A percentile compares a stretch with the other conserved stretches of the same genome.
Evolutionary conservation across 2,888 invertebrate species (phyloP).

Genomic region (Electrophaes corylata): DNA sequence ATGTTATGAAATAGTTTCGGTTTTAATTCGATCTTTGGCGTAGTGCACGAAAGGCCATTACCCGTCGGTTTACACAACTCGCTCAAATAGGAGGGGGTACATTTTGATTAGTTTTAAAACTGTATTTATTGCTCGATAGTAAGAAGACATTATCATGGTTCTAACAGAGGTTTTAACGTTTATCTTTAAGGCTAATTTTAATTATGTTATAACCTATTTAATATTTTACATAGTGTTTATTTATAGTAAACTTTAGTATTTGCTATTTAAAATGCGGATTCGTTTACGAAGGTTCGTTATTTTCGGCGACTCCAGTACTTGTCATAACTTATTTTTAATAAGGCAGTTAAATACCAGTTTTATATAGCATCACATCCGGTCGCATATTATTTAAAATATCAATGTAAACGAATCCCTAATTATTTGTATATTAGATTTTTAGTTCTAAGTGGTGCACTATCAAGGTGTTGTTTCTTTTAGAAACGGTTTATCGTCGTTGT

Average conservation of each 20-base stretch:
- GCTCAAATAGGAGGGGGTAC: slow-evolving; percentile 59
- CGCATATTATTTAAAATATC: slow-evolving; percentile 22
- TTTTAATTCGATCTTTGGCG: neutral
- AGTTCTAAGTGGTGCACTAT: slow-evolving; percentile 75
- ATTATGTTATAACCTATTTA: slow-evolving; percentile 70
- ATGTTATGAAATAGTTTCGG: neutral
- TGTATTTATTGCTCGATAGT: slow-evolving; percentile 62
- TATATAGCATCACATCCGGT: slow-evolving; percentile 41
- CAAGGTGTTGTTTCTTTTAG: slow-evolving; percentile 57
- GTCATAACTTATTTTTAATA: slow-evolving; percentile 6
- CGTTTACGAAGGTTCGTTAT: slow-evolving; percentile 24
- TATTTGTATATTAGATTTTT: slow-evolving; percentile 77
- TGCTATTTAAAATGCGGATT: slow-evolving; percentile 27
- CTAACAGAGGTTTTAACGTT: slow-evolving; percentile 59
- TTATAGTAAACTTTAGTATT: slow-evolving; percentile 48
- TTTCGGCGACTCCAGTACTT: slow-evolving; percentile 12
- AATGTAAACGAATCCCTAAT: slow-evolving; percentile 58
- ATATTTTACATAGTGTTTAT: slow-evolving; percentile 74
- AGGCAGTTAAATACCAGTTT: slow-evolving; percentile 16
- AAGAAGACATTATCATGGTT: slow-evolving; percentile 51
- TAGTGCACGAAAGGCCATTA: slow-evolving; percentile 4
- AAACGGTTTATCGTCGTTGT: slow-evolving; percentile 39
- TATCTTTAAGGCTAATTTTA: slow-evolving; percentile 55
- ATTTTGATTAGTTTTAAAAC: slow-evolving; percentile 57
- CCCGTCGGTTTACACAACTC: slow-evolving; percentile 44